A percentile compares a stretch with the other conserved stretches of the same genome.
phyloP scores from a whole-genome alignment of 1,140 invertebrate species.

The Pogonomyrmex californicus region DNA sequence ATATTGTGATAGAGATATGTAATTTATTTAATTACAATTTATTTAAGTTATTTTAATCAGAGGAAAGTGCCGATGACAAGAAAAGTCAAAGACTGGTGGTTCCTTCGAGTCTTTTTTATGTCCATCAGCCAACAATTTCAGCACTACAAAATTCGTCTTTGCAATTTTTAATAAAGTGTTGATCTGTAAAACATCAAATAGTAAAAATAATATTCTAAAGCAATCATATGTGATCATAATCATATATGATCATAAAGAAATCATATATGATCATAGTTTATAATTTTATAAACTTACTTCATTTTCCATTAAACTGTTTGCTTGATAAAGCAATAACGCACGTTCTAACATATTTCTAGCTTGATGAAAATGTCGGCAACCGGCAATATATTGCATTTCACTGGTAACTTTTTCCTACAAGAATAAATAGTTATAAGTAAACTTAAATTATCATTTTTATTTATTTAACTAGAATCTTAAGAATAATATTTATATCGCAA shows the following conservation, averaged over 20 bases:
- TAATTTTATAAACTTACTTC: constrained; percentile 89
- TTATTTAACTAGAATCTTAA: neutral
- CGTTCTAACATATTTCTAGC: constrained; percentile 94
- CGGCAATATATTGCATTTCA: constrained; percentile 90
- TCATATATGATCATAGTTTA: constrained; percentile 5
- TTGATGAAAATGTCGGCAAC: constrained; percentile 97
- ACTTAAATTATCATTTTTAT: neutral
- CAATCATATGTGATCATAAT: constrained; percentile 1
- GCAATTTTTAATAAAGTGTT: constrained; percentile 94
- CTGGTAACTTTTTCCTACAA: constrained; percentile 82
- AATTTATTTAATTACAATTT: no score
- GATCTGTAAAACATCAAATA: constrained; percentile 89
- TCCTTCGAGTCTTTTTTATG: constrained; percentile 95
- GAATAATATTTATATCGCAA: neutral
- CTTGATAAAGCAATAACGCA: constrained; percentile 81
- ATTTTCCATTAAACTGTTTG: constrained; percentile 91
- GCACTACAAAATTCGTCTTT: constrained; percentile 98
- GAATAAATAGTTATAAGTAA: constrained; percentile 22
- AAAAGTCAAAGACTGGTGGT: constrained; percentile 96
- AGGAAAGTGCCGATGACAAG: constrained; percentile 95
- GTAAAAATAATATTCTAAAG: constrained; percentile 30
- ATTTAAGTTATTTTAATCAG: constrained; percentile 91
- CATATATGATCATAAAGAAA: neutral
- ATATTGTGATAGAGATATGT: constrained; percentile 39
- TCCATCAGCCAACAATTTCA: constrained; percentile 96